Evolutionary conservation across 2,797 vertebrate genomes (phyloP), one percentile per base, ranked within the genome.

Genomic region (Muscicapa striata): DNA sequence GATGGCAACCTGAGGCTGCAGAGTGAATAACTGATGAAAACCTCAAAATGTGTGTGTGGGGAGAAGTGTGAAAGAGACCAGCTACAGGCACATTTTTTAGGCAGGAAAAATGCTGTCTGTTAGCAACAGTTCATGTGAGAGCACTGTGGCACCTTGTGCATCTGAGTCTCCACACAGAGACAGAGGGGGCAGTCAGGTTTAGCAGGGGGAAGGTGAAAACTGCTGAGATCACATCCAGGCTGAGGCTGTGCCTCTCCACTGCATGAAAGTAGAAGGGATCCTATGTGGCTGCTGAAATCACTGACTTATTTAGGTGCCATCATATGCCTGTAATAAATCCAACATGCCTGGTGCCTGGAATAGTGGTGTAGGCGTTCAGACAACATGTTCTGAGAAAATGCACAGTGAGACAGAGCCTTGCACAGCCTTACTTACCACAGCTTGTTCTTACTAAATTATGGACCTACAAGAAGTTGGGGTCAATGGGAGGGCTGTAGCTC

Each of bases 301-400:
- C 66, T 64, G 78, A 72, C 76, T 96, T 89, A 81, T 85, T 80
- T 89, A 73, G 58, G 87, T 92, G 67, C 48, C 62, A 69, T 84
- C 89, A 49, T 80, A 78, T 70, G 81, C 64, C 55, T 83, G 62
- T 66, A 86, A 93, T 92, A 95, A 95, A 88, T 92, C 83, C 84
- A 81, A 84, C 51, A 59, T 94, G 78, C 66, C 21, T 93, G 45
- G 43, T 94, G 82, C 73, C 78, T 94, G 82, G 69, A 91, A 93
- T 61, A 95, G 91, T 19, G 59, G 46, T 3, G 58, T 78, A 84
- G 92, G 91, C 14, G 34, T 93, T 94, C 78, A 94, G 91, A 72
- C 54, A 96, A 73, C 76, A 63, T 81, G 91, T 83, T 93, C 76
- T 84, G 82, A 76, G 90, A 94, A 92, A 91, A 93, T 46, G 59